These are phyloP conservation scores for Neotoxoptera formosana DNA, from an alignment of 1,140 invertebrate species.

Conservation along the genomic window DNA sequence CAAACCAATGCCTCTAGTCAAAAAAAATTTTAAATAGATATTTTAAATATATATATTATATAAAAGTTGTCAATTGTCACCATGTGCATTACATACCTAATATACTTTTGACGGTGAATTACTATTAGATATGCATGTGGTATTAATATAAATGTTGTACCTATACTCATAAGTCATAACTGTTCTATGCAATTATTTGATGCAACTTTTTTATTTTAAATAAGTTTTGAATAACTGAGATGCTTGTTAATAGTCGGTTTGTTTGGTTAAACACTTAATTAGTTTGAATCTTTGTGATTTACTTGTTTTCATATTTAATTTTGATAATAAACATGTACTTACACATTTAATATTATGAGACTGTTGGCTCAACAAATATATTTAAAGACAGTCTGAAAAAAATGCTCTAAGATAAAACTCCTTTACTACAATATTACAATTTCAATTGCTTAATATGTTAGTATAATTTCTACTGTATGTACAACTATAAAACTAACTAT, in stretches of 20 bases:
- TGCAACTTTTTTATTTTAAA: neutral
- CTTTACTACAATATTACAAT: neutral
- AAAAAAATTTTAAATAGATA: constrained; percentile 69
- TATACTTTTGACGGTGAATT: neutral
- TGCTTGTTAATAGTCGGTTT: neutral
- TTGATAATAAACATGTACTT: neutral
- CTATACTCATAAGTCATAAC: neutral
- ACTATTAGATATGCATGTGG: neutral
- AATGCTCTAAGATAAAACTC: neutral
- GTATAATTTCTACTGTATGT: neutral
- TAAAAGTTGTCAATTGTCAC: neutral
- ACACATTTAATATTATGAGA: neutral
- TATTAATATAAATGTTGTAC: neutral
- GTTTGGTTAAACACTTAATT: neutral
- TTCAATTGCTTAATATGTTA: neutral
- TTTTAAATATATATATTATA: neutral
- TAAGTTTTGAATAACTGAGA: neutral
- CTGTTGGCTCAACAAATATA: neutral
- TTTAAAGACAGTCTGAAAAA: neutral
- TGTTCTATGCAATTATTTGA: neutral
- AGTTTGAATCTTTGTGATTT: neutral
- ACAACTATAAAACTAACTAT: constrained; percentile 13
- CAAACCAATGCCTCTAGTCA: constrained; percentile 66
- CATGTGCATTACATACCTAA: neutral
- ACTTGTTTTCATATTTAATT: neutral